phyloP scores from a whole-genome alignment of 2,888 invertebrate genomes.

The Odontocolon sp. region DNA sequence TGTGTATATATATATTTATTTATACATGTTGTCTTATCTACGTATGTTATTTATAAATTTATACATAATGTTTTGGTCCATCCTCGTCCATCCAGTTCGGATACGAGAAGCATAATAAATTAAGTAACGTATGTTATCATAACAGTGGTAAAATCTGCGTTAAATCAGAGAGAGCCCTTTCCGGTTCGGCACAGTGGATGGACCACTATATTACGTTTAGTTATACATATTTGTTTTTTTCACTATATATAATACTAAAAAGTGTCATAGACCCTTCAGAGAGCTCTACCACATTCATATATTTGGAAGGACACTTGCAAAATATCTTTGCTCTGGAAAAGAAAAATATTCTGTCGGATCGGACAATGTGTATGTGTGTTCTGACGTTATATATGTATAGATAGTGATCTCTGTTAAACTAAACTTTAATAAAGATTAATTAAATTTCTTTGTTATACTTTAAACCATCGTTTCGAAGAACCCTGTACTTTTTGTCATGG shows the following conservation, averaged over 20 bases:
- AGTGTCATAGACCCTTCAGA: slow-evolving; percentile 62
- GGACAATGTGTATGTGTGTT: slow-evolving; percentile 35
- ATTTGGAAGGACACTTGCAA: slow-evolving; percentile 75
- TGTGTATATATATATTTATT: slow-evolving; percentile 56
- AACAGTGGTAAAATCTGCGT: slow-evolving; percentile 12
- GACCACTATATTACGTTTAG: slow-evolving; percentile 64
- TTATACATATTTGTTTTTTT: slow-evolving; percentile 53
- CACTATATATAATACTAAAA: slow-evolving; percentile 45
- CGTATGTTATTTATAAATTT: slow-evolving; percentile 59
- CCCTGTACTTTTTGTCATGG: slow-evolving; percentile 48
- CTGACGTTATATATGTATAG: slow-evolving; percentile 14
- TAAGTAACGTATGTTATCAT: slow-evolving; percentile 13
- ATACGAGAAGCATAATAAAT: slow-evolving; percentile 31
- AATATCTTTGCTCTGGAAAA: slow-evolving; percentile 69
- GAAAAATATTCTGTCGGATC: slow-evolving; percentile 36
- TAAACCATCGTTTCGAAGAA: slow-evolving; percentile 42
- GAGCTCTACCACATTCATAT: slow-evolving; percentile 65
- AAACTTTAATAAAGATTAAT: slow-evolving; percentile 25
- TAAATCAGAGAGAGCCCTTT: slow-evolving; percentile 9
- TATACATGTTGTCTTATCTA: slow-evolving; percentile 39
- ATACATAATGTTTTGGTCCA: slow-evolving; percentile 63
- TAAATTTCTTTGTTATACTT: slow-evolving; percentile 9
- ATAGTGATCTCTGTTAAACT: slow-evolving; percentile 7
- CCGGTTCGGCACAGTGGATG: slow-evolving; percentile 57
- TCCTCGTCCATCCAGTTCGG: slow-evolving; percentile 58